These are phyloP conservation scores for Goniozus legneri DNA, from an alignment of 1,140 invertebrate genomes.

Conservation along the genomic window DNA sequence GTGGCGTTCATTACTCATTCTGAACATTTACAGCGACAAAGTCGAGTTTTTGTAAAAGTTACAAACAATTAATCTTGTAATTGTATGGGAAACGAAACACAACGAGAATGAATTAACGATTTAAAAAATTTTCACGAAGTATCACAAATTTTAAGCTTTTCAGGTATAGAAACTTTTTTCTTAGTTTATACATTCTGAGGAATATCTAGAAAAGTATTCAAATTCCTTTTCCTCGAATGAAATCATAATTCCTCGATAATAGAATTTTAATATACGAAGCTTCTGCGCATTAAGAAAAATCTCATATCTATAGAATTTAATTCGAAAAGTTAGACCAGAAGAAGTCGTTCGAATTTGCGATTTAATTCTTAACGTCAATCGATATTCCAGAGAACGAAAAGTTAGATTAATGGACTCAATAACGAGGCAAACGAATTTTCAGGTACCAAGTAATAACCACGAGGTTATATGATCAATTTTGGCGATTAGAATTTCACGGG, in stretches of 20 bases:
- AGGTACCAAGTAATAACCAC: too few relatives aligned
- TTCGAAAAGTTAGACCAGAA: too few relatives aligned
- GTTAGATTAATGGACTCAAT: too few relatives aligned
- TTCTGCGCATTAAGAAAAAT: not conserved
- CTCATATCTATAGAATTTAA: not conserved
- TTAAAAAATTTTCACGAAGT: not conserved
- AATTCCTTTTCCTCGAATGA: not conserved
- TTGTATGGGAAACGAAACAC: not conserved
- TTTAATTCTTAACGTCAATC: too few relatives aligned
- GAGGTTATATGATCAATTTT: too few relatives aligned
- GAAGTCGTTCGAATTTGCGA: too few relatives aligned
- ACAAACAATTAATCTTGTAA: not conserved
- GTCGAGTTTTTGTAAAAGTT: not conserved
- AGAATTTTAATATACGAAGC: not conserved
- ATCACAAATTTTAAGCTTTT: too few relatives aligned
- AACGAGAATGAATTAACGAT: not conserved
- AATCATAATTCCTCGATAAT: not conserved
- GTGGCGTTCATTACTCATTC: not conserved
- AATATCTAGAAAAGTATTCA: too few relatives aligned
- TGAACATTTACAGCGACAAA: not conserved
- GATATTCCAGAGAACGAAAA: too few relatives aligned
- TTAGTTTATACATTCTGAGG: not conserved
- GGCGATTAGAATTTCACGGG: too few relatives aligned
- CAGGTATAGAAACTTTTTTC: not conserved
- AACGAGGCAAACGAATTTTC: too few relatives aligned